These are phyloP conservation scores for Neodiprion fabricii DNA, from an alignment of 1,140 invertebrate genomes.

Conservation along the genomic window DNA sequence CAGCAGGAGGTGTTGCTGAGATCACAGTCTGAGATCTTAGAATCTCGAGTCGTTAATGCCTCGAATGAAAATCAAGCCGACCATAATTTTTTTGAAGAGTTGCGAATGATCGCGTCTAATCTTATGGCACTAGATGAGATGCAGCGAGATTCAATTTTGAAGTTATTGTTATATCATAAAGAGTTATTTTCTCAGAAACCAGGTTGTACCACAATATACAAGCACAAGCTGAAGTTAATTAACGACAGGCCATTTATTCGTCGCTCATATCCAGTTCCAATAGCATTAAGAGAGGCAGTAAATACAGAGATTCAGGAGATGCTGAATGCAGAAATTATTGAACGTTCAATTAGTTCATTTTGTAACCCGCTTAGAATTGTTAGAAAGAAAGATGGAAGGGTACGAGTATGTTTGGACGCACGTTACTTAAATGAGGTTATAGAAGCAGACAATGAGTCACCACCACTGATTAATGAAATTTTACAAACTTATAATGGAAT, in stretches of 20 bases:
- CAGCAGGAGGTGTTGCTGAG: too few species aligned
- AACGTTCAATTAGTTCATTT: conserved; percentile 37
- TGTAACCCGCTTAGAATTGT: conserved; percentile 39
- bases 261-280: conserved; percentile 34
- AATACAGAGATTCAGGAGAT: conserved; percentile 25
- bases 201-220: conserved; percentile 23
- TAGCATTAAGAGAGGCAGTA: conserved; percentile 15
- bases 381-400: conserved; percentile 17
- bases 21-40: too few species aligned
- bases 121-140: too few species aligned
- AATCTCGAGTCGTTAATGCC: background rate
- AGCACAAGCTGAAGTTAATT: conserved; percentile 29
- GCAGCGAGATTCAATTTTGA: too few species aligned
- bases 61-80: background rate
- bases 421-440: conserved; percentile 23
- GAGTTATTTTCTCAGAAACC: conserved; percentile 20
- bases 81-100: conserved; percentile 15
- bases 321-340: conserved; percentile 25
- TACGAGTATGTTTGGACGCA: conserved; percentile 33
- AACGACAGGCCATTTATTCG: conserved; percentile 22
- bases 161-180: too few species aligned
- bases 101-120: conserved; percentile 12
- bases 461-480: conserved; percentile 30
- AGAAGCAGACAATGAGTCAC: conserved; percentile 25
- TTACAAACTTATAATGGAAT: conserved; percentile 33